Evolutionary conservation across 2,888 invertebrate species (phyloP), one percentile per base, ranked within the genome.

Genomic region (Aplocera efformata): DNA sequence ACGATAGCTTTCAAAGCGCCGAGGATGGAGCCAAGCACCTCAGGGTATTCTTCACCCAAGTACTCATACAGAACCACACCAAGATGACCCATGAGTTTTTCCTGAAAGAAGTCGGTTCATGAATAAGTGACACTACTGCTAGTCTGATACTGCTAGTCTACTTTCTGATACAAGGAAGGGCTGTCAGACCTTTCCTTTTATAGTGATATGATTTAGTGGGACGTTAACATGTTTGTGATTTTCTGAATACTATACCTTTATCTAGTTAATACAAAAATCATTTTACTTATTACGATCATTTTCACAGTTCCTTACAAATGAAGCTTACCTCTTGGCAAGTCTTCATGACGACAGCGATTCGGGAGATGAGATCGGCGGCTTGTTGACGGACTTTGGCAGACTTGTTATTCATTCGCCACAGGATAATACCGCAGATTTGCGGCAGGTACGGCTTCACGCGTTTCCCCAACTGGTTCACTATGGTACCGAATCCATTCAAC

Each of bases 391-490:
- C 99, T 88, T 99, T 99, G 1, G 99, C 99, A 0, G 98, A 98
- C 88, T 99, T 99, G 79, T 99, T 99, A 88, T 99, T 99, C 73
- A 99, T 91, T 50, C 99, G 92, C 99, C 99, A 99, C 32, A 99
- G 89, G 66, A 99, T 99, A 1, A 99, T 99, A 91, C 99, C 99
- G 74, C 99, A 99, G 70, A 99, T 99, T 89, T 99, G 99, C 0
- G 99, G 99, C 61, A 99, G 85, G 77, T 99, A 99, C 0, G 99
- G 97, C 79, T 99, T 99, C 3, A 99, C 98, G 24, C 99, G 91
- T 80, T 98, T 98, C 5, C 98, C 98, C 39, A 99, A 88, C 56
- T 98, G 97, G 74, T 98, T 98, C 6, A 99, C 99, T 52, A 99
- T 98, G 0, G 99, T 98, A 41, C 99, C 99, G 72, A 99, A 99